phyloP scores from a whole-genome alignment of 2,113 vertebrate species.

The Epinephelus moara region DNA sequence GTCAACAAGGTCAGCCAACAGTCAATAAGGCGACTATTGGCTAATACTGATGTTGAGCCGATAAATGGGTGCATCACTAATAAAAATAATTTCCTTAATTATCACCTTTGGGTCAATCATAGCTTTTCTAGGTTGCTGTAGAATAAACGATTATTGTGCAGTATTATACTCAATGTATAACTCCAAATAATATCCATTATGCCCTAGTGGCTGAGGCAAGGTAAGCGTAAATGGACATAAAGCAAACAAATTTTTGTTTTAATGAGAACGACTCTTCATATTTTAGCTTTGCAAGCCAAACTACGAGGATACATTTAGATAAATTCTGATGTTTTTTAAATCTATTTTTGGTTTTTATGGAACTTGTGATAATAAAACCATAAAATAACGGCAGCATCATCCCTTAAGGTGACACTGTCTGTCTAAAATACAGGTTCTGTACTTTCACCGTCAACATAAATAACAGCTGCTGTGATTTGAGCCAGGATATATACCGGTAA shows the following conservation, averaged over 20 bases:
- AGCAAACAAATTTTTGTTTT: background rate
- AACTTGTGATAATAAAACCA: background rate
- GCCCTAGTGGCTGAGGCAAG: background rate
- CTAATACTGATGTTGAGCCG: too few relatives aligned
- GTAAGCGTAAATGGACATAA: too few relatives aligned
- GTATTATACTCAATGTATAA: background rate
- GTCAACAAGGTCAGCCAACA: too few relatives aligned
- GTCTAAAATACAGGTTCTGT: slow-evolving; percentile 10
- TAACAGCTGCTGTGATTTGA: slow-evolving; percentile 36
- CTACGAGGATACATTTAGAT: too few relatives aligned
- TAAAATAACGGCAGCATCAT: background rate
- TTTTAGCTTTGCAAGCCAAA: too few relatives aligned
- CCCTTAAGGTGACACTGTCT: background rate
- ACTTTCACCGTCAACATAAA: slow-evolving; percentile 35
- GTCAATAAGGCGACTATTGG: too few relatives aligned
- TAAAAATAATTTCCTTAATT: too few relatives aligned
- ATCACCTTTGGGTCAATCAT: too few relatives aligned
- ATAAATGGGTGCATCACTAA: too few relatives aligned
- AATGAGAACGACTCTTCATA: background rate
- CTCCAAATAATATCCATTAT: background rate
- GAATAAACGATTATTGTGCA: background rate
- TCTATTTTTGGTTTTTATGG: background rate
- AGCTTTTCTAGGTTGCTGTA: background rate
- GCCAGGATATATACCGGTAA: slow-evolving; percentile 54
- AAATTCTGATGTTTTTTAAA: too few relatives aligned